phyloP scores from a whole-genome alignment of 2,797 vertebrate species.

The Alcedo atthis region DNA sequence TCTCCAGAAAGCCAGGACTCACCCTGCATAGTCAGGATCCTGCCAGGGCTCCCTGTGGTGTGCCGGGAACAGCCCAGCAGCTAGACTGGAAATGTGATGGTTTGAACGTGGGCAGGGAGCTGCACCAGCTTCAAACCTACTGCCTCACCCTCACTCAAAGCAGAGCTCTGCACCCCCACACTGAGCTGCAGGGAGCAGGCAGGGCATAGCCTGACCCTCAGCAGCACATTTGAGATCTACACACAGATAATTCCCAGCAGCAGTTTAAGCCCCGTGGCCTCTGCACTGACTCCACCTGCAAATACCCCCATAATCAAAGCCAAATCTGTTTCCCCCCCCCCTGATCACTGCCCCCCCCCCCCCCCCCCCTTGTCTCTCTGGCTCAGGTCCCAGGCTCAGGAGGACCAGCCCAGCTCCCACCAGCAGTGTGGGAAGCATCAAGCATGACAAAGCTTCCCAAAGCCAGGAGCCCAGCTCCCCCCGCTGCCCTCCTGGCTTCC shows the following conservation, averaged over 20 bases:
- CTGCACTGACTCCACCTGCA: neutral
- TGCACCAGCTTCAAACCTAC: neutral
- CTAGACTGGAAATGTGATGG: rapidly evolving
- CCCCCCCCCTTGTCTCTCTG: neutral
- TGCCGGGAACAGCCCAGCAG: neutral
- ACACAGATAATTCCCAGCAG: neutral
- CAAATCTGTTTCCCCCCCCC: neutral
- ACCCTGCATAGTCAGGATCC: neutral
- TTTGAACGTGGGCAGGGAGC: neutral
- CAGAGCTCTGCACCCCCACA: neutral
- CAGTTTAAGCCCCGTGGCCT: rapidly evolving
- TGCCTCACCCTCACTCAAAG: rapidly evolving
- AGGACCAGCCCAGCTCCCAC: neutral
- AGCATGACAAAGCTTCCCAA: neutral
- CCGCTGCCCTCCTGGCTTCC: neutral
- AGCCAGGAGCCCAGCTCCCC: neutral
- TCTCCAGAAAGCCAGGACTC: neutral
- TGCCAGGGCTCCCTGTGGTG: rapidly evolving
- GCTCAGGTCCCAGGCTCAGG: neutral
- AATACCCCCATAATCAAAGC: neutral
- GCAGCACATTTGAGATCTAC: neutral
- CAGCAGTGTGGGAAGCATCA: rapidly evolving
- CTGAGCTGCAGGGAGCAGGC: rapidly evolving
- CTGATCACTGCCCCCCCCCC: rapidly evolving
- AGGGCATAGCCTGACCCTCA: neutral